Conservation (phyloP, 2,113 vertebrate genomes). For the Pollachius pollachius region DNA sequence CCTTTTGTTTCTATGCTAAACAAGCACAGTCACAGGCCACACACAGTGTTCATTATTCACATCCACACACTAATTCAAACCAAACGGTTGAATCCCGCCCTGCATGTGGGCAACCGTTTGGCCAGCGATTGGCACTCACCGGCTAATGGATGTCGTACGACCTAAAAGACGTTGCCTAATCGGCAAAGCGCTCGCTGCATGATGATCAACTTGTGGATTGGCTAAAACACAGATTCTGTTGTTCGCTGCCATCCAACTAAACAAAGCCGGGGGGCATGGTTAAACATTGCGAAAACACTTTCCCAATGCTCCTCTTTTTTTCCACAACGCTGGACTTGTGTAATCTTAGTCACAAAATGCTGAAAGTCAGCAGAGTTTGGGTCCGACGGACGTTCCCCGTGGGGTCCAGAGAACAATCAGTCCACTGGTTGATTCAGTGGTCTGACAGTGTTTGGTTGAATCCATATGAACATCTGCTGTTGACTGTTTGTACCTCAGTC, state of each 20-base stretch:
- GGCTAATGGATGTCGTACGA: constrained; percentile 20
- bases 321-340: too few relatives aligned
- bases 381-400: too few relatives aligned
- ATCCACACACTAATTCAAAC: constrained; percentile 9
- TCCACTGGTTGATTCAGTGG: too few relatives aligned
- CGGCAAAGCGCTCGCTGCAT: not conserved
- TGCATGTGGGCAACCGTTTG: constrained; percentile 13
- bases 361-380: too few relatives aligned
- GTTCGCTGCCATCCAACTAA: not conserved
- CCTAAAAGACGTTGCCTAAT: constrained; percentile 29
- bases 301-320: not conserved
- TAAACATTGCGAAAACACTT: not conserved
- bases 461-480: too few relatives aligned
- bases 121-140: constrained; percentile 31
- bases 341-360: not conserved
- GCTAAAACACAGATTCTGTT: constrained; percentile 5
- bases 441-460: too few relatives aligned
- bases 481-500: too few relatives aligned
- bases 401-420: too few relatives aligned
- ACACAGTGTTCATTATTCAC: constrained; percentile 31
- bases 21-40: constrained; percentile 30
- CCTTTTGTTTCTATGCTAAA: constrained; percentile 1
- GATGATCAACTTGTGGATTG: constrained; percentile 5
- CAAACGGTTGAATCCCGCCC: not conserved
- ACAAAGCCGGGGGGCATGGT: not conserved